A percentile compares a stretch with the other conserved stretches of the same genome.
Evolutionary conservation across 2,888 invertebrate genomes (phyloP).

Genomic region (Caenorhabditis sp.): DNA sequence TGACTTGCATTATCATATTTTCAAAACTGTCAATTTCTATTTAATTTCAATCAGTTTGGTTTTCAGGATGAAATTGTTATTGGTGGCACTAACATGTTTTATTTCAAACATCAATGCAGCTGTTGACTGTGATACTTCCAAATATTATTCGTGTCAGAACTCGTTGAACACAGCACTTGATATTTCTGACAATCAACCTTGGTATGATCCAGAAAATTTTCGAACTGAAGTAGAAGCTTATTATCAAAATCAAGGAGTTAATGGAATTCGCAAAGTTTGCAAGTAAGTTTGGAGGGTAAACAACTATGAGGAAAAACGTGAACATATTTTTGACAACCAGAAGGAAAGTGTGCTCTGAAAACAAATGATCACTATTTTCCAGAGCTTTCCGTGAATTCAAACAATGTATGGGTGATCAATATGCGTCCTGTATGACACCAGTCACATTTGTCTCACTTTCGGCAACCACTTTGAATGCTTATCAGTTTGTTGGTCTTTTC

Average conservation of each 20-base stretch:
- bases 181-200: constrained; percentile 43
- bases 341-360: neutral
- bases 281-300: constrained; percentile 16
- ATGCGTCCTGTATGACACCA: constrained; percentile 48
- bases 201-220: constrained; percentile 40
- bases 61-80: neutral
- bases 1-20: constrained; percentile 24
- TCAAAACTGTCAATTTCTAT: too few species aligned
- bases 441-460: constrained; percentile 40
- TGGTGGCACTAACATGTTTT: neutral
- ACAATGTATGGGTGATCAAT: constrained; percentile 46
- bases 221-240: constrained; percentile 49
- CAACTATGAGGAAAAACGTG: neutral
- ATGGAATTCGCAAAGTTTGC: constrained; percentile 53
- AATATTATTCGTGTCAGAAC: constrained; percentile 34
- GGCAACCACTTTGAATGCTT: constrained; percentile 40
- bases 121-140: constrained; percentile 39
- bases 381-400: constrained; percentile 61
- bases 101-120: constrained; percentile 13
- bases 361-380: constrained; percentile 5
- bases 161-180: constrained; percentile 29
- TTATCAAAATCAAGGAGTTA: constrained; percentile 43
- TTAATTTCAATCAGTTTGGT: too few species aligned
- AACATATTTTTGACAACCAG: too few species aligned
- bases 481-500: constrained; percentile 56